phyloP scores from a whole-genome alignment of 2,797 vertebrate species.

The Micropoecilia bifurca region DNA sequence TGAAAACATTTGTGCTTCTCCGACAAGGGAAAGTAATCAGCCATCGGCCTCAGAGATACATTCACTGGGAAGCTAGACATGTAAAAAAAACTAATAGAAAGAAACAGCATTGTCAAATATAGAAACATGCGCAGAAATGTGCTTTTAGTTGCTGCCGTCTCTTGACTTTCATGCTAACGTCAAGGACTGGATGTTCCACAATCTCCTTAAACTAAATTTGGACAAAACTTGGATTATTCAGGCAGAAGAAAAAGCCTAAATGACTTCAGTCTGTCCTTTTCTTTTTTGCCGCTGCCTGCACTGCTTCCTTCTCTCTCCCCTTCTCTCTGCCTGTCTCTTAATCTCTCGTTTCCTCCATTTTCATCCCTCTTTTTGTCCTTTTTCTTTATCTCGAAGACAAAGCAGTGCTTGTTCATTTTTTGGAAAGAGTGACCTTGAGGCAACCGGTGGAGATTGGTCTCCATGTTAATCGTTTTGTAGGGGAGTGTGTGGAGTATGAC shows the following conservation, averaged over 20 bases:
- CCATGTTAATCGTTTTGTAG: conserved; percentile 2
- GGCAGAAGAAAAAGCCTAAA: conserved; percentile 65
- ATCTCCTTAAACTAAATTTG: conserved; percentile 72
- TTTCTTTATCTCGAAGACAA: conserved; percentile 57
- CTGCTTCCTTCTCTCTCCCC: conserved; percentile 12
- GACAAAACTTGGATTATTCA: conserved; percentile 74
- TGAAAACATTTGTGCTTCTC: background rate
- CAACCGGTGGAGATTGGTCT: conserved; percentile 14
- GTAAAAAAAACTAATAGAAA: background rate
- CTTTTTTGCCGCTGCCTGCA: conserved; percentile 48
- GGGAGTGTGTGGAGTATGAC: background rate
- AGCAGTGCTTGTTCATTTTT: conserved; percentile 44
- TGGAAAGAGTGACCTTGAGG: conserved; percentile 68
- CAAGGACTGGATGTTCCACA: conserved; percentile 68
- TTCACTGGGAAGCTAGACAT: background rate
- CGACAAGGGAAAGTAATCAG: background rate
- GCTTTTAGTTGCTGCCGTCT: conserved; percentile 40
- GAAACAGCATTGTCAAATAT: background rate
- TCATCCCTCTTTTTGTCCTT: conserved; percentile 48
- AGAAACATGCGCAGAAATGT: conserved; percentile 14
- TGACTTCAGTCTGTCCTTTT: conserved; percentile 73
- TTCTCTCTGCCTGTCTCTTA: conserved; percentile 32
- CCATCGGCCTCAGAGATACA: background rate
- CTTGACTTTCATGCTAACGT: conserved; percentile 64
- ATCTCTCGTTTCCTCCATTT: conserved; percentile 47